A percentile compares a stretch with the other conserved stretches of the same genome.
Conservation (phyloP, 2,113 vertebrate genomes). For the Phrynosoma platyrhinos region DNA sequence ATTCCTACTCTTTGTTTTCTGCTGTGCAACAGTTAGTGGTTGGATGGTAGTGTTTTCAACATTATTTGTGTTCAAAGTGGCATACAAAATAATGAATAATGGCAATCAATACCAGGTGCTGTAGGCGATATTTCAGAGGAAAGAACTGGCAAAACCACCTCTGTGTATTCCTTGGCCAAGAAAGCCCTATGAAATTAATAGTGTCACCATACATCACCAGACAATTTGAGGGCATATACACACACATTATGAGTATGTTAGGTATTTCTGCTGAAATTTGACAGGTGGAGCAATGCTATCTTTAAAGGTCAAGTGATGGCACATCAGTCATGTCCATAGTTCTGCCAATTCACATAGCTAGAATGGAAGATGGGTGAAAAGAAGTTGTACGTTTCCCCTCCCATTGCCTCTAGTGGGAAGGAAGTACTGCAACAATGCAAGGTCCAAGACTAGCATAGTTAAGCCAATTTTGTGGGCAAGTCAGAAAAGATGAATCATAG, state of each 20-base stretch:
- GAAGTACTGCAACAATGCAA: not conserved
- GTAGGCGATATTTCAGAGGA: too few species aligned
- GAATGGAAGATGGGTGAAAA: not conserved
- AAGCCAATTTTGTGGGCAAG: not conserved
- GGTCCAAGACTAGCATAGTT: not conserved
- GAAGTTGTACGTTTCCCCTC: not conserved
- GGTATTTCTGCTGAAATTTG: not conserved
- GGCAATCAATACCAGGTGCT: too few species aligned
- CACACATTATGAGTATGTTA: slow-evolving; percentile 13
- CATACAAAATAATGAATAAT: not conserved
- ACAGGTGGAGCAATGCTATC: not conserved
- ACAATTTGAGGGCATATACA: too few species aligned
- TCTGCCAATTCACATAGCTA: not conserved
- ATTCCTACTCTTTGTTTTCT: not conserved
- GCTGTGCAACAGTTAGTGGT: not conserved
- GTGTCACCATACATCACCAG: too few species aligned
- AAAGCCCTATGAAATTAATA: too few species aligned
- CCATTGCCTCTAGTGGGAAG: not conserved
- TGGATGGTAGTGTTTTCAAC: not conserved
- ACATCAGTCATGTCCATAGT: not conserved
- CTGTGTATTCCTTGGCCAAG: too few species aligned
- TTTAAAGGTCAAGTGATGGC: not conserved
- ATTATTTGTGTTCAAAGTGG: not conserved
- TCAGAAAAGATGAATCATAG: not conserved
- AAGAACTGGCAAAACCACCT: too few species aligned